Evolutionary conservation across 2,888 invertebrate species (phyloP), one percentile per base, ranked within the genome.

Genomic region (Idaea dimidiata): DNA sequence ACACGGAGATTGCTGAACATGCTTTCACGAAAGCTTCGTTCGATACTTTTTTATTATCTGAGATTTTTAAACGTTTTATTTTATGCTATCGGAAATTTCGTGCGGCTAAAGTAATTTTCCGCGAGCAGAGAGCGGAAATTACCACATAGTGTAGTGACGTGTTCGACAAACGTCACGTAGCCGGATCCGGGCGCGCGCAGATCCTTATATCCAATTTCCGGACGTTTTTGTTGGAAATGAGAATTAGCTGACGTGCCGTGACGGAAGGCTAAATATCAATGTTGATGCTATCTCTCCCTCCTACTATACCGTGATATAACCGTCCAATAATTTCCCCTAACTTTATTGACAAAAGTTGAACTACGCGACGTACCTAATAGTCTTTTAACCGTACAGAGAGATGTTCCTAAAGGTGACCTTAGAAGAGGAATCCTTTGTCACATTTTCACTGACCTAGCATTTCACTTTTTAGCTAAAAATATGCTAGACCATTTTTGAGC

Each of bases 121-220:
- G 83, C 89, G 85, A 87, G 88, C 88, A 82, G 80, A 76, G 85
- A 87, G 82, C 91, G 91, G 91, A 92, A 91, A 92, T 92, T 92
- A 92, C 90, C 87, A 89, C 91, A 92, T 90, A 91, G 91, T 91
- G 88, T 87, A 86, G 88, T 91, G 91, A 91, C 90, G 89, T 91
- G 89, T 91, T 91, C 89, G 90, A 90, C 91, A 91, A 89, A 89
- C 91, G 91, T 91, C 91, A 91, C 91, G 91, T 91, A 89, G 87
- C 88, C 89, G 91, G 89, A 89, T 86, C 87, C 86, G 79, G 78
- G 84, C 86, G 85, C 86, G 85, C 86, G 86, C 86, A 91, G 91
- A 91, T 91, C 89, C 91, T 91, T 91, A 91, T 90, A 91, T 91
- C 91, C 90, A 91, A 91, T 91, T 91, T 92, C 91, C 91, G 88